Evolutionary conservation across 1,140 invertebrate genomes (phyloP).

Genomic region (Glossosoma conforme): DNA sequence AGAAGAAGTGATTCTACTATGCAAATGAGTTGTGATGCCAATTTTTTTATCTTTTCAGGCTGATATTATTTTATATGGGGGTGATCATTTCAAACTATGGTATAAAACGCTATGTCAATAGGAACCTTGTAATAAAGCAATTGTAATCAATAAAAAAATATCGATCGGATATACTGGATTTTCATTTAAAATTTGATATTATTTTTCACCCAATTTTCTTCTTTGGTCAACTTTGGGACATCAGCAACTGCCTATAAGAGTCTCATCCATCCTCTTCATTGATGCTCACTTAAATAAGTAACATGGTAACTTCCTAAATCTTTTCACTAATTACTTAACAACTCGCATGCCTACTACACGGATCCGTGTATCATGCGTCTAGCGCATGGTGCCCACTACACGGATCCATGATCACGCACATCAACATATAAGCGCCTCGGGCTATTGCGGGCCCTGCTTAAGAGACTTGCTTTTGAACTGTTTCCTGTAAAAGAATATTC

Average conservation of each 20-base stretch:
- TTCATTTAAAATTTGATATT: constrained; percentile 3
- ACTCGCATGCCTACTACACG: too few species aligned
- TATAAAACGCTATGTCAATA: constrained; percentile 27
- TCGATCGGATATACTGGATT: constrained; percentile 14
- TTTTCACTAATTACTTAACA: not conserved
- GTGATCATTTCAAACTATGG: constrained; percentile 9
- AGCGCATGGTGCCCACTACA: too few species aligned
- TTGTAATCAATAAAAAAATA: constrained; percentile 24
- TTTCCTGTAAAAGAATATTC: too few species aligned
- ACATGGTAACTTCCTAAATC: not conserved
- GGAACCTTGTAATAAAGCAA: constrained; percentile 25
- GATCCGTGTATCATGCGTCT: too few species aligned
- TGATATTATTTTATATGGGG: not conserved
- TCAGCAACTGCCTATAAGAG: not conserved
- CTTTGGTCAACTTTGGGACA: not conserved
- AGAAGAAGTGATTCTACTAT: not conserved
- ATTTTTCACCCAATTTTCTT: not conserved
- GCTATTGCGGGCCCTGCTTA: too few species aligned
- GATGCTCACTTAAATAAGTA: not conserved
- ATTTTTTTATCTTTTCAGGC: not conserved
- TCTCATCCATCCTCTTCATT: not conserved
- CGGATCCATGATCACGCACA: too few species aligned
- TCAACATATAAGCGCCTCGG: too few species aligned
- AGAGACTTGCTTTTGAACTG: too few species aligned
- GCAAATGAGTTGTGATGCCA: not conserved